phyloP scores from a whole-genome alignment of 2,888 invertebrate genomes.

The Drosophila conformis region DNA sequence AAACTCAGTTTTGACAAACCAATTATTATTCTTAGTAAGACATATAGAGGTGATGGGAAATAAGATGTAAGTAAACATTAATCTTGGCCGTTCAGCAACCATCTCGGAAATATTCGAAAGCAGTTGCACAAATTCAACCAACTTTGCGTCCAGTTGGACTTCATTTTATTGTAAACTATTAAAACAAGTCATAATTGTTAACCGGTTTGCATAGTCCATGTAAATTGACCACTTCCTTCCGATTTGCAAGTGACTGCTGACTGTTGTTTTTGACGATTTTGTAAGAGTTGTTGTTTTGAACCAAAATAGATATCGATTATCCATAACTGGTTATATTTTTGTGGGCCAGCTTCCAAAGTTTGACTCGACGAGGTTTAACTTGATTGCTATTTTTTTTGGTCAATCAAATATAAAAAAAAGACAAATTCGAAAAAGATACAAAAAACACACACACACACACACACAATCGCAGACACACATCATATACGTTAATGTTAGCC shows the following conservation, averaged over 20 bases:
- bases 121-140: not conserved
- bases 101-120: not conserved
- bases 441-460: not conserved
- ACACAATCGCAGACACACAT: not conserved
- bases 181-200: not conserved
- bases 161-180: not conserved
- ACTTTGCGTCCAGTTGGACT: not conserved
- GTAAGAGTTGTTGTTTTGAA: constrained; percentile 29
- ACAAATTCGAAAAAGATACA: not conserved
- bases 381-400: constrained; percentile 1
- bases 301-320: constrained; percentile 41
- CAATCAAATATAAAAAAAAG: not conserved
- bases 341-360: constrained; percentile 44
- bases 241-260: constrained; percentile 42
- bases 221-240: constrained; percentile 72
- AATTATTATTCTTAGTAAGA: not conserved
- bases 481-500: constrained; percentile 27
- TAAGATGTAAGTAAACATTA: not conserved
- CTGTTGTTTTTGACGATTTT: constrained; percentile 33
- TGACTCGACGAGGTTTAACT: constrained; percentile 22
- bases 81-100: not conserved
- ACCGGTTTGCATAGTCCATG: constrained; percentile 33
- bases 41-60: not conserved
- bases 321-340: constrained; percentile 50
- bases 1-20: not conserved